Evolutionary conservation across 2,113 vertebrate genomes (phyloP), one percentile per base, ranked within the genome.

Genomic region (Triplophysa siluroides): DNA sequence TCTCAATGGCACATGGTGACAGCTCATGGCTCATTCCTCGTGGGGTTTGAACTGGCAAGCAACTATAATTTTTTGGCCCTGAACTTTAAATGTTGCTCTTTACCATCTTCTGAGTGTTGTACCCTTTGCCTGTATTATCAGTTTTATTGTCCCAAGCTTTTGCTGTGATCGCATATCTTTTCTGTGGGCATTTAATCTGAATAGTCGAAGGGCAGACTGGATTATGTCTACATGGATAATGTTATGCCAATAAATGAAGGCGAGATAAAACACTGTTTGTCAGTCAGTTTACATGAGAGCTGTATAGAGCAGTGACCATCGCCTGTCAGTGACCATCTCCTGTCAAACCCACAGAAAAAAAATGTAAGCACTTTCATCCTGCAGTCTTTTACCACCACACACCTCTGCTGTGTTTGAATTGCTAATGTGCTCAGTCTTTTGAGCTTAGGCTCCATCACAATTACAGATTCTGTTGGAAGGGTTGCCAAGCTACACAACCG

Each of bases 381-480:
- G 58, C 41, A 75, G 72, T 62, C 58, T 61, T 65, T 65, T 38
- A 84, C 81, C 80, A 83, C 85, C 82, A 78, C 86, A 83, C 90
- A 90, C 88, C 85, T 88, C 80, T 85, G 84, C 86, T 81, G 61
- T 86, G 89, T 92, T 92, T 91, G 91, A 92, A 90, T 91, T 92
- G 90, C 90, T 92, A 90, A 93, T 92, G 79, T 88, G 82, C 86
- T 78, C 90, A 90, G 90, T 89, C 68, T 21, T 76, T 83, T 78
- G 81, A 84, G 89, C 84, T 76, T 81, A 80, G 72, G 86, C 88
- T 90, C 89, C 81, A 87, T 79, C 81, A 76, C 85, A 88, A 92
- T 93, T 88, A 91, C 85, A 84, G 89, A 92, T 92, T 92, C 91
- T 87, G 90, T 93, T 90, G 89, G 89, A 93, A 91, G 87, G 78